Conservation (phyloP, 2,113 vertebrate species). For the Vulpes ferrilata region DNA sequence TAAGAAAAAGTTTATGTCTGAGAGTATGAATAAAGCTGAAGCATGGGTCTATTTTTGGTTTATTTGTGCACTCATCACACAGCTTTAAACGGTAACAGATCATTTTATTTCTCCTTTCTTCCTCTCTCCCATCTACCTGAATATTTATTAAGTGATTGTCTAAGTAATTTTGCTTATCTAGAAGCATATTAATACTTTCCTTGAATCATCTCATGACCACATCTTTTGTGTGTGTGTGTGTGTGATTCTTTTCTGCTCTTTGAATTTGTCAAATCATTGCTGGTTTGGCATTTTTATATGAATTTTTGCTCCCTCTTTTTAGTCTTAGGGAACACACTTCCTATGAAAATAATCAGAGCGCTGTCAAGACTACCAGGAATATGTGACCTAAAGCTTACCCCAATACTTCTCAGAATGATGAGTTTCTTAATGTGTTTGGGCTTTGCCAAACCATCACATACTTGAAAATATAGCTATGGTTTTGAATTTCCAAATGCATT, state of each 20-base stretch:
- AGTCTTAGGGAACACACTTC: conserved; percentile 67
- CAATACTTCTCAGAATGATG: conserved; percentile 73
- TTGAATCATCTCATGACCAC: neutral
- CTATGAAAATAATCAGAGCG: conserved; percentile 71
- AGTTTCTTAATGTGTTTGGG: conserved; percentile 73
- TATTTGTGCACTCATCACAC: neutral
- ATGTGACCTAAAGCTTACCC: conserved; percentile 49
- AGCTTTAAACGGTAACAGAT: neutral
- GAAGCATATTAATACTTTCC: neutral
- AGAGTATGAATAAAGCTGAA: neutral
- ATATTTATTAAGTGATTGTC: neutral
- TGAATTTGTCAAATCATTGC: conserved; percentile 14
- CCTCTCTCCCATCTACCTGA: neutral
- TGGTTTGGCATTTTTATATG: neutral
- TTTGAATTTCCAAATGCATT: conserved; percentile 64
- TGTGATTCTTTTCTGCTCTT: conserved; percentile 16
- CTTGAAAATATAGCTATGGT: conserved; percentile 45
- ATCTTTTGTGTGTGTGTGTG: neutral
- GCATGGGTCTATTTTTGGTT: neutral
- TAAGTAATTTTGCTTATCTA: conserved; percentile 8
- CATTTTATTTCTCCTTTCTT: neutral
- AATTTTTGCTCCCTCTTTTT: neutral
- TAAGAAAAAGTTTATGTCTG: neutral
- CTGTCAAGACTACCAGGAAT: conserved; percentile 72
- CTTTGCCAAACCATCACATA: conserved; percentile 70